Conservation (phyloP, 2,797 vertebrate species). For the Catharus ustulatus region DNA sequence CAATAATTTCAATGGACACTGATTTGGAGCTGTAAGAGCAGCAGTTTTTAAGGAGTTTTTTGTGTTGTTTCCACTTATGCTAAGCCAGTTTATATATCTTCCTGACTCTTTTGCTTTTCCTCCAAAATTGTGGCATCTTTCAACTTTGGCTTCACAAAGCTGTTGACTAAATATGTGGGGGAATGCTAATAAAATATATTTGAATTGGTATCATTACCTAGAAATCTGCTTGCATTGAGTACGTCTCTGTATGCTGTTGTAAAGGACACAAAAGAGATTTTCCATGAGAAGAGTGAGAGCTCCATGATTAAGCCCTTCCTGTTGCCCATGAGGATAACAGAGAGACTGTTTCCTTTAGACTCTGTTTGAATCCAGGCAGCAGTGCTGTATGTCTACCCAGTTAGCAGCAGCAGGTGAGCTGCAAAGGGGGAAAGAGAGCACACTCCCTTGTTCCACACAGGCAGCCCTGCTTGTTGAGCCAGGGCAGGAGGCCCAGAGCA, state of each 20-base stretch:
- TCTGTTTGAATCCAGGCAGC: neutral
- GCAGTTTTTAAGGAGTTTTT: neutral
- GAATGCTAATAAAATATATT: neutral
- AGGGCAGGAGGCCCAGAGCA: neutral
- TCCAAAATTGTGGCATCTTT: neutral
- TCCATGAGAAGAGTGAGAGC: neutral
- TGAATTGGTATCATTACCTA: neutral
- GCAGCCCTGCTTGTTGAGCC: fast-evolving
- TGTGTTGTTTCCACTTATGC: neutral
- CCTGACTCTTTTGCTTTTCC: neutral
- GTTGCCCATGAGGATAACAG: neutral
- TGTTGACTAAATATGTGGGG: fast-evolving
- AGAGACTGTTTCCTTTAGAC: neutral
- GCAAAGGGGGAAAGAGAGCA: neutral
- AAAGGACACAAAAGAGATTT: neutral
- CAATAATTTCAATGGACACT: neutral
- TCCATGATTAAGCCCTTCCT: neutral
- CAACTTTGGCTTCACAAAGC: neutral
- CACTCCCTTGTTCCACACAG: neutral
- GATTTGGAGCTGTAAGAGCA: neutral
- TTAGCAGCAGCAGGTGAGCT: neutral
- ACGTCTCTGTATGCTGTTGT: neutral
- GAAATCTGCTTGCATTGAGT: neutral
- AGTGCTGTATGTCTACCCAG: neutral
- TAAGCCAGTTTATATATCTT: neutral